Percentiles rank a stretch among this genome's conserved stretches.
These are phyloP conservation scores for Sorex maritimensis DNA, from an alignment of 2,797 vertebrate species.

Conservation along the genomic window DNA sequence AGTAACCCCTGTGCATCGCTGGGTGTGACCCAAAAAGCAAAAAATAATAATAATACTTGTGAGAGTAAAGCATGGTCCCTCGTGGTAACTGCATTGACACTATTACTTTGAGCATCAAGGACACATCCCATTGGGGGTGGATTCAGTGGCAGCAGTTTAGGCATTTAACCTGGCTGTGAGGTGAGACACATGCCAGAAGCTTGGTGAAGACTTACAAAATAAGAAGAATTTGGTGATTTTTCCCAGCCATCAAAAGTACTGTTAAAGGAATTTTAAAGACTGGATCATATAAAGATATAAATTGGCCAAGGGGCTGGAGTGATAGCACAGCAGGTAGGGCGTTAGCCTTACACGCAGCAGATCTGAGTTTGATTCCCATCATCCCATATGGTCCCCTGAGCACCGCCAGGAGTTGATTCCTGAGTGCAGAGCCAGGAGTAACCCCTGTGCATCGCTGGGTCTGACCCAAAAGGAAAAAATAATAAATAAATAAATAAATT, in stretches of 20 bases:
- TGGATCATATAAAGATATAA: neutral
- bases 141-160: neutral
- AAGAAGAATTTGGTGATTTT: neutral
- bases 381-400: no score
- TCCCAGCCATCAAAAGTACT: neutral
- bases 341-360: no score
- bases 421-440: no score
- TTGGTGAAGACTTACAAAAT: neutral
- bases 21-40: no score
- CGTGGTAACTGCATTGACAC: neutral
- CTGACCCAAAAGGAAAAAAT: no score
- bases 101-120: neutral
- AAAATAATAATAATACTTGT: neutral
- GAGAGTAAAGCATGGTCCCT: neutral
- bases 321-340: no score
- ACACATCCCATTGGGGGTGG: neutral
- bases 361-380: no score
- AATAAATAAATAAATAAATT: no score
- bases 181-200: neutral
- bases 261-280: neutral
- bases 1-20: no score
- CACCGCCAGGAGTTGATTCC: no score
- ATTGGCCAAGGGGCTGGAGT: no score
- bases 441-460: no score
- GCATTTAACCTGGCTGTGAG: neutral